Base-by-base conservation (phyloP, 2,888 invertebrate species). In the Beris morrisii region DNA sequence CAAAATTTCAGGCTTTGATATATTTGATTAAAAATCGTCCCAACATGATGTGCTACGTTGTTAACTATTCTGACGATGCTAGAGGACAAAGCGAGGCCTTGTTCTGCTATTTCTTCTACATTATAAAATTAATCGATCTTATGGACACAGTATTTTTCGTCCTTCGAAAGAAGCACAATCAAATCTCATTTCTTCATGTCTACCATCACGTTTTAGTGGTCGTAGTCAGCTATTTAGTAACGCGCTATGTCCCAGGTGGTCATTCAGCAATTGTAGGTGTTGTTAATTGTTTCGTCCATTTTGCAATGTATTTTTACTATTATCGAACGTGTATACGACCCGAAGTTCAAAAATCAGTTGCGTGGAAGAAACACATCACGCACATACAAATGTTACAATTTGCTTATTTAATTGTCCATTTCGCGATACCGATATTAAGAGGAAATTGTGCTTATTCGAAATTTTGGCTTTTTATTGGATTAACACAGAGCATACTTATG, bases 351-450 rank as follows among this genome's bases (percentile, higher is more conserved):
- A 88, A 89, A 72, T 87, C 87, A 63, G 77, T 89, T 0, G 91
- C 91, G 89, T 91, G 93, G 89, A 95, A 95, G 77, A 91, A 90
- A 70, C 85, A 91, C 74, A 88, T 95, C 68, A 95, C 95, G 0
- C 90, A 90, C 74, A 75, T 94, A 72, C 95, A 95, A 81, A 85
- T 95, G 76, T 86, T 87, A 0, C 91, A 91, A 75, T 91, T 92
- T 74, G 79, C 86, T 38, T 74, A 85, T 69, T 79, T 86, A 43
- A 78, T 86, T 0, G 65, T 87, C 0, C 88, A 89, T 71, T 87
- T 75, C 84, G 83, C 78, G 69, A 75, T 0, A 72, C 77, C 11
- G 68, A 85, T 45, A 72, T 83, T 0, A 81, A 86, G 73, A 77
- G 75, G 45, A 74, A 83, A 85, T 69, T 90, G 90, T 71, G 81